Conservation (phyloP, 2,113 vertebrate genomes). For the Electrona antarctica region DNA sequence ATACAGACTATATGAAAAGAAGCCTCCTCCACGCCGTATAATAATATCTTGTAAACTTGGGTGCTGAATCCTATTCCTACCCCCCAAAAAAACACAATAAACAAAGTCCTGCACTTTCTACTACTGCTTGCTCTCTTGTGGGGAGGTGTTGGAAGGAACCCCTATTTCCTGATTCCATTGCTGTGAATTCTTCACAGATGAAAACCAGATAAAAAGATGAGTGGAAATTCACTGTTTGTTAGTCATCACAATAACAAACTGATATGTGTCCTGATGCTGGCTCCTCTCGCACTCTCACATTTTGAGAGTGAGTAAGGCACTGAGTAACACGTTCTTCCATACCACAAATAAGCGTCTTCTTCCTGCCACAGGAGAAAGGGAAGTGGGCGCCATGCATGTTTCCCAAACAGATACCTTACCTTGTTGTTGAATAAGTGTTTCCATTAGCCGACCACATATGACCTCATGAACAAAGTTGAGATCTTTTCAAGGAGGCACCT, state of each 20-base stretch:
- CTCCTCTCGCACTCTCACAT: constrained; percentile 11
- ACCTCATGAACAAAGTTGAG: constrained; percentile 48
- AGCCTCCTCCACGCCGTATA: too few relatives aligned
- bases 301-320: constrained; percentile 55
- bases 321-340: constrained; percentile 69
- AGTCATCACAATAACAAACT: constrained; percentile 65
- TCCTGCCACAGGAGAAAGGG: constrained; percentile 64
- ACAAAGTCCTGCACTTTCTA: background rate
- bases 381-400: constrained; percentile 54
- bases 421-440: constrained; percentile 67
- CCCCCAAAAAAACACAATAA: background rate
- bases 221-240: constrained; percentile 48
- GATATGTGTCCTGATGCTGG: constrained; percentile 33
- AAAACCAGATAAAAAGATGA: constrained; percentile 38
- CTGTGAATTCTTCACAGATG: constrained; percentile 43
- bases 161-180: constrained; percentile 22
- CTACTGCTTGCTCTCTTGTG: background rate
- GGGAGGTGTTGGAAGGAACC: background rate
- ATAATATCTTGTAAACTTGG: too few relatives aligned
- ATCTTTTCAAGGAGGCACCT: constrained; percentile 47
- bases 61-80: too few relatives aligned
- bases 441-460: constrained; percentile 58
- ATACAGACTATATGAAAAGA: too few relatives aligned
- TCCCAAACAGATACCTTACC: constrained; percentile 62
- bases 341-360: constrained; percentile 61